Base-by-base conservation (phyloP, 2,888 invertebrate species). In the Drosophila paramelanica region DNA sequence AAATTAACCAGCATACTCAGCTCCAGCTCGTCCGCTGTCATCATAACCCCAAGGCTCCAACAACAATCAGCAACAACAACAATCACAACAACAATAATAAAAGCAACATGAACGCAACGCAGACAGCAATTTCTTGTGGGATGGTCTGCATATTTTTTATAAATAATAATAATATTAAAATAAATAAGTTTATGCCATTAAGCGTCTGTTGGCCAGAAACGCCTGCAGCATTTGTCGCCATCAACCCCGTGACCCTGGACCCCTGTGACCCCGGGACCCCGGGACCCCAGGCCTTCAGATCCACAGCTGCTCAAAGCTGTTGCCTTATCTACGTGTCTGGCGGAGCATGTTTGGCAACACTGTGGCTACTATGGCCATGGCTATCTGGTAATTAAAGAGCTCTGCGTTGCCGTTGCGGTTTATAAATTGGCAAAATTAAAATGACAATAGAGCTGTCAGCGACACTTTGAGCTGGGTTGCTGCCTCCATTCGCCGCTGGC, bases 81-180 rank as follows among this genome's bases (percentile, higher is more conserved):
- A 61, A 39, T 51, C 38, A 11, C 53, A 58, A 23, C 23, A 45
- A 17, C 53, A 47, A 31, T 27, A 57, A 31, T 47, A 55, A 41
- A 60, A 50, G 31, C 41, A 38, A 33, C 53, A 17, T 27, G 10
- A 50, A 38, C 50, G 23, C 42, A 46, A 10, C n/a, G 20, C 36
- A 57, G 52, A 42, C 57, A 52, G 11, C 71, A 71, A 57, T 52
- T 72, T 57, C 52, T 58, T 25, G 50, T 51, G 58, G 59, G 55
- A 64, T 79, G 38, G 43, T 73, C 59, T 77, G 77, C 70, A 77
- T 79, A 85, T 72, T 81, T 80, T 80, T 78, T 77, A 67, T 73
- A 85, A 77, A 74, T 74, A 88, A 88, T 77, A 88, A 85, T 85
- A 81, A 81, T 83, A 79, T 82, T 83, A 85, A 79, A 88, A 88